Evolutionary conservation across 2,113 vertebrate genomes (phyloP), one percentile per base, ranked within the genome.

Genomic region (Monarcha castaneiventris): DNA sequence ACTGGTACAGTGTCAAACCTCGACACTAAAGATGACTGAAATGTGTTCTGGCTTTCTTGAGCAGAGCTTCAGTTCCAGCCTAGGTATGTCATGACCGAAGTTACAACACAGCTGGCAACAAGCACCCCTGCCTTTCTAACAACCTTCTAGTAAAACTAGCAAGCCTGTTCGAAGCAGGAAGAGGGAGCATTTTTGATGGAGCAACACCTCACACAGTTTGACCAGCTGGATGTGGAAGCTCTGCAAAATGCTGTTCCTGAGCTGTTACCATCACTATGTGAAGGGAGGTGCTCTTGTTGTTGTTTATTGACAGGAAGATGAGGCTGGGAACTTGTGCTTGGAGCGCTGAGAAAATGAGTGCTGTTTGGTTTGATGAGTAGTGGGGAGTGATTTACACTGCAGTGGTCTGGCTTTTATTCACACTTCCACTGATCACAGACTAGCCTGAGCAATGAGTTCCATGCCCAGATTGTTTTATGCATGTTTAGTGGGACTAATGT

Each of bases 221-320:
- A 30, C 5, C 68, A 80, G 66, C 56, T 87, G 78, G 48, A 8
- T 59, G 19, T 1, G 2, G 59, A 74, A 37, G 8, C 35, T 78
- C 0, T 0, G 6, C 23, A 29, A 63, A 63, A 68, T 33, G 39
- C 43, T 35, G 9, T 19, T 74, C n/a, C 67, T 23, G 9, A 19
- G 37, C 44, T 52, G 22, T 61, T 52, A 6, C n/a, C 5, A 1
- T 75, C 25, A 4, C 20, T 6, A 0, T 46, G 62, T 9, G 27
- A 66, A 61, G 23, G 32, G 46, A 83, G 7, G 25, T 19, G 3
- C 3, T 25, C 43, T 32, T 41, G 56, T 16, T 89, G 35, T 27
- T 59, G 26, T 49, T 74, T 44, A 9, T 37, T n/a, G 27, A 35
- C 43, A 41, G 37, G 55, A 27, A 26, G 39, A 30, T 3, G 12